Percentiles rank a stretch among this genome's conserved stretches.
These are phyloP conservation scores for Osmoderma eremita DNA, from an alignment of 2,888 invertebrate genomes.

Conservation along the genomic window DNA sequence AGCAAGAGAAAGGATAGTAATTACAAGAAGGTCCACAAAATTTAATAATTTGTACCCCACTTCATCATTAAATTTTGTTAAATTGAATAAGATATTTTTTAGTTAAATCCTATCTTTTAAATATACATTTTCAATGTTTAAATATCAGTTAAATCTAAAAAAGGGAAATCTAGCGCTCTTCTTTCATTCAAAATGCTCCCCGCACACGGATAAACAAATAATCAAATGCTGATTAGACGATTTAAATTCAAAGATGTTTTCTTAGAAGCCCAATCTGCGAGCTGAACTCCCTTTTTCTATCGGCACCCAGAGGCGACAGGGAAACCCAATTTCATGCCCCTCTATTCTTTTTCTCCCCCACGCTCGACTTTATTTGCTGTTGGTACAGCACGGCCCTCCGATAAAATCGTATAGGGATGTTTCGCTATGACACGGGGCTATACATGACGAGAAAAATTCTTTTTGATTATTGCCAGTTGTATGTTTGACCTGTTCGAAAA, in stretches of 20 bases:
- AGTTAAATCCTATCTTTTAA: too few relatives aligned
- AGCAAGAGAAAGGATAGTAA: too few relatives aligned
- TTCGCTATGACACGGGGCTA: constrained; percentile 10
- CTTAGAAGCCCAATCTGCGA: constrained; percentile 26
- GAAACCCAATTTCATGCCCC: constrained; percentile 5
- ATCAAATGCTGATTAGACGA: constrained; percentile 39
- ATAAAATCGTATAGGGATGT: constrained; percentile 12
- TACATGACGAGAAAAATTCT: background rate
- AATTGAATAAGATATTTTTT: too few relatives aligned
- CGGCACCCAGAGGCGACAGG: background rate
- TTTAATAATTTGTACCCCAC: too few relatives aligned
- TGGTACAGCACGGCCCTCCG: constrained; percentile 7
- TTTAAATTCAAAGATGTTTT: constrained; percentile 41
- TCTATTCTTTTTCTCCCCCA: constrained; percentile 3
- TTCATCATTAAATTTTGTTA: too few relatives aligned
- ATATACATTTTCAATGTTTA: too few relatives aligned
- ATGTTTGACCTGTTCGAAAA: background rate
- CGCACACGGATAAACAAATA: constrained; percentile 20
- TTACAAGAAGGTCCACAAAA: too few relatives aligned
- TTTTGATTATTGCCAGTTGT: background rate
- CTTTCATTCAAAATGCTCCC: background rate
- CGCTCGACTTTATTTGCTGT: constrained; percentile 24
- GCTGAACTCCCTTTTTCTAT: background rate
- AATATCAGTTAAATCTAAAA: too few relatives aligned
- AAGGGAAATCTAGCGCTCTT: background rate